These are phyloP conservation scores for Chondrilla cf. caribensis DNA, from an alignment of 37 sponge, comb jelly and placozoan genomes.

Conservation along the genomic window DNA sequence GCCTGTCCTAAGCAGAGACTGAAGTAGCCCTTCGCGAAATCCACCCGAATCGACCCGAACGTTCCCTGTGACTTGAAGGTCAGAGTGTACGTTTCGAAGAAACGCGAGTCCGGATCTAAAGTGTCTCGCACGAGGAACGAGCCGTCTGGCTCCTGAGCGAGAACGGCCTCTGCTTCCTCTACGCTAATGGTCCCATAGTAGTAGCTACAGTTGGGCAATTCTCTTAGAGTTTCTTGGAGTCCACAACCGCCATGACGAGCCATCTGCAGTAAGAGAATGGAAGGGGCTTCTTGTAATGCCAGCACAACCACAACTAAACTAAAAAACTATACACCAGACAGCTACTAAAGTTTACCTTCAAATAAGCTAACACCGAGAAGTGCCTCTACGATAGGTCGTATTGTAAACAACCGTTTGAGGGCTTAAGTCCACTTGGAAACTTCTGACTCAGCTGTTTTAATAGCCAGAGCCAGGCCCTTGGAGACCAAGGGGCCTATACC, in stretches of 20 bases:
- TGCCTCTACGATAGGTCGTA: too few species aligned
- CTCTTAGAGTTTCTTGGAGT: constrained; percentile 39
- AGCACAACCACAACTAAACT: not conserved
- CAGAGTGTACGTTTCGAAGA: constrained; percentile 45
- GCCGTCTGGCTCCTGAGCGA: constrained; percentile 58
- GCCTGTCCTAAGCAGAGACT: constrained; percentile 51
- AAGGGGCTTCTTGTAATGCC: not conserved
- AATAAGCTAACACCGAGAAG: not conserved
- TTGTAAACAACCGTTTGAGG: too few species aligned
- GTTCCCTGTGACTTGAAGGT: constrained; percentile 64
- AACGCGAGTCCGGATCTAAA: constrained; percentile 27
- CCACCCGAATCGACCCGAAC: constrained; percentile 65
- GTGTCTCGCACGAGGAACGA: constrained; percentile 67
- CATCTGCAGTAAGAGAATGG: constrained; percentile 3
- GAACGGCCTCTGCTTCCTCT: constrained; percentile 55
- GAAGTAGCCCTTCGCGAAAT: constrained; percentile 74
- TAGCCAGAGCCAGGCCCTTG: not conserved
- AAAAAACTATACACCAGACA: too few species aligned
- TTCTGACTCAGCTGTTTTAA: constrained; percentile 16
- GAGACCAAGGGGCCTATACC: not conserved
- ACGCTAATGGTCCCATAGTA: constrained; percentile 66
- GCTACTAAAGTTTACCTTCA: not conserved
- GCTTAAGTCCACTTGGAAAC: too few species aligned
- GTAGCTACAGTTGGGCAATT: constrained; percentile 42
- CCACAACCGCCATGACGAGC: constrained; percentile 23